A percentile compares a stretch with the other conserved stretches of the same genome.
These are phyloP conservation scores for Lathronympha strigana DNA, from an alignment of 2,888 invertebrate genomes.

Conservation along the genomic window DNA sequence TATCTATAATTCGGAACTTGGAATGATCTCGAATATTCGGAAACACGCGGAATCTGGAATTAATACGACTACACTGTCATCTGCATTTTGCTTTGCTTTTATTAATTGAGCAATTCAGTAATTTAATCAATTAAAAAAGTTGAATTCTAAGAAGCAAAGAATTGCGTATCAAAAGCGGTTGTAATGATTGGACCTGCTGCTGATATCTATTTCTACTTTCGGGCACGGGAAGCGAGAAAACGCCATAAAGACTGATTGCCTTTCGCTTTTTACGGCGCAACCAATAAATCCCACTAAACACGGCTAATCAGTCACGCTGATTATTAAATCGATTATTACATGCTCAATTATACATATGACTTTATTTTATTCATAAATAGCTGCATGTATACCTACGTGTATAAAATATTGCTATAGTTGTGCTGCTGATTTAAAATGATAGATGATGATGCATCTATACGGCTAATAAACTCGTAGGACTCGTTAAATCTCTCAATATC, in stretches of 20 bases:
- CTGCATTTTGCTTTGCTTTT: no score
- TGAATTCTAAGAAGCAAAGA: no score
- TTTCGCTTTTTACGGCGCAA: slow-evolving; percentile 38
- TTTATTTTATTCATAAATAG: slow-evolving; percentile 10
- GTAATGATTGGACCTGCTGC: slow-evolving; percentile 18
- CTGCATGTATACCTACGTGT: neutral
- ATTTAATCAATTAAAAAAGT: no score
- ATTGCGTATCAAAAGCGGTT: no score
- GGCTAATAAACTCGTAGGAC: no score
- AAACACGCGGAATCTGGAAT: no score
- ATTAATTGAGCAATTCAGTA: no score
- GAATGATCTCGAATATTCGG: no score
- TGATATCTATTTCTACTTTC: neutral
- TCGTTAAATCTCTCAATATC: no score
- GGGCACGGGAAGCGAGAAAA: slow-evolving; percentile 31
- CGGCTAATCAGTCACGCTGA: slow-evolving; percentile 22
- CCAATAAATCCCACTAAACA: slow-evolving; percentile 34
- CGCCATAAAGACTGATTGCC: slow-evolving; percentile 35
- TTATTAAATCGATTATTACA: slow-evolving; percentile 30
- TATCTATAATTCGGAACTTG: no score
- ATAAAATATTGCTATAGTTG: slow-evolving; percentile 3
- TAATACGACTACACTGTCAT: no score
- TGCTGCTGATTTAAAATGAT: neutral
- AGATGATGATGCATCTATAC: no score
- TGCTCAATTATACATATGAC: slow-evolving; percentile 24